phyloP scores from a whole-genome alignment of 2,888 invertebrate species.

The Boloria euphrosyne region DNA sequence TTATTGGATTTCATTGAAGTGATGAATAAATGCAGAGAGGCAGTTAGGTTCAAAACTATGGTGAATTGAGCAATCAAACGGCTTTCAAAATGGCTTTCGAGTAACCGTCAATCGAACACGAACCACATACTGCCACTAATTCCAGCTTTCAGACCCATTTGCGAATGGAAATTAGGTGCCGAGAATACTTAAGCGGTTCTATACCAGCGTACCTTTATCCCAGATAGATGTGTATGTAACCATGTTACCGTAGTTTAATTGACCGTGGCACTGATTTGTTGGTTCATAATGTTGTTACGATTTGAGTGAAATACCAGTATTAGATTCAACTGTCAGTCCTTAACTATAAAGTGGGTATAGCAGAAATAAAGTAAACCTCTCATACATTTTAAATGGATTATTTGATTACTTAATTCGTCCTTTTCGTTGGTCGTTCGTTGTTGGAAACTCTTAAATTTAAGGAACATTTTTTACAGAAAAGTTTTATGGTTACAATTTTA shows the following conservation, averaged over 20 bases:
- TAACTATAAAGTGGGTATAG: too few relatives aligned
- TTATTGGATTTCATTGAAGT: constrained; percentile 10
- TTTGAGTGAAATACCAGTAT: too few relatives aligned
- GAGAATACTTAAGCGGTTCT: constrained; percentile 30
- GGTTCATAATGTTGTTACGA: neutral
- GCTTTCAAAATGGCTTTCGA: constrained; percentile 63
- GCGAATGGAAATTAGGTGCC: constrained; percentile 68
- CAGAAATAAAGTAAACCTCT: too few relatives aligned
- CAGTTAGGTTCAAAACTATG: constrained; percentile 42
- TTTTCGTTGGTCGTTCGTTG: too few relatives aligned
- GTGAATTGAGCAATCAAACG: constrained; percentile 52
- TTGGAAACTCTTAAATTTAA: too few relatives aligned
- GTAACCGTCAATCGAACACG: constrained; percentile 49
- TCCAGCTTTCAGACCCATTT: constrained; percentile 69
- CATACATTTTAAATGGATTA: too few relatives aligned
- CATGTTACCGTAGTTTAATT: constrained; percentile 14
- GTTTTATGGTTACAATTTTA: too few relatives aligned
- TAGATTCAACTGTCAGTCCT: too few relatives aligned
- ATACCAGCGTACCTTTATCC: constrained; percentile 5
- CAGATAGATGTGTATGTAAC: neutral
- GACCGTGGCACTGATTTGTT: neutral
- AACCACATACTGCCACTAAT: constrained; percentile 68
- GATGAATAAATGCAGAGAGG: constrained; percentile 42
- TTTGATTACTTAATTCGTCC: too few relatives aligned
- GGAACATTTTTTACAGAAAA: too few relatives aligned